These are phyloP conservation scores for Blennius ocellaris DNA, from an alignment of 2,113 vertebrate species.

Conservation along the genomic window DNA sequence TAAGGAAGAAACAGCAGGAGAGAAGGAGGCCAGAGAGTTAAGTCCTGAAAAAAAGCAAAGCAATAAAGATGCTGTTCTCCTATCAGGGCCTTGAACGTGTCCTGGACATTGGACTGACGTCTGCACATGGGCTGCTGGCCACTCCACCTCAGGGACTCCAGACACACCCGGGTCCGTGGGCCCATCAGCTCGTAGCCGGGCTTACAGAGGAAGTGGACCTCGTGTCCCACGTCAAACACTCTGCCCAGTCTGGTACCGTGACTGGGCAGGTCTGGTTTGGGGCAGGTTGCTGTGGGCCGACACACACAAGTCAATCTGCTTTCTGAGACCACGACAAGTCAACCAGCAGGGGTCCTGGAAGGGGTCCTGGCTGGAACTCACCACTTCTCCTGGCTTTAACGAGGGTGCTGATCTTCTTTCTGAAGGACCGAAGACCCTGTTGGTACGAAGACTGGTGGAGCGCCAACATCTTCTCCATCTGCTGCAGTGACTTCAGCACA, in stretches of 20 bases:
- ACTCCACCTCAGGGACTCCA: constrained; percentile 85
- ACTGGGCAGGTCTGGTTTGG: constrained; percentile 69
- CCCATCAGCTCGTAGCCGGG: constrained; percentile 84
- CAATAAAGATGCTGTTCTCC: background rate
- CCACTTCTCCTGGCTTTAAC: constrained; percentile 56
- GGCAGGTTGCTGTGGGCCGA: constrained; percentile 78
- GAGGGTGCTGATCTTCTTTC: constrained; percentile 82
- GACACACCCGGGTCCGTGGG: constrained; percentile 81
- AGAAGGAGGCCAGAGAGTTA: constrained; percentile 58
- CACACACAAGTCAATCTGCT: too few relatives aligned
- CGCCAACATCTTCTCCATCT: constrained; percentile 86
- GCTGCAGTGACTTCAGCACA: constrained; percentile 71
- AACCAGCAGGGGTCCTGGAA: too few relatives aligned
- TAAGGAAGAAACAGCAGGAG: constrained; percentile 16
- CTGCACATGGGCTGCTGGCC: constrained; percentile 85
- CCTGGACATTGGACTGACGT: constrained; percentile 60
- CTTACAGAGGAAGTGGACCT: constrained; percentile 87
- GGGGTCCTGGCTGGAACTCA: background rate
- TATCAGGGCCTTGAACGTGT: too few relatives aligned
- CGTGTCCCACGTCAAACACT: constrained; percentile 79
- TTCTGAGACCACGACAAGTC: too few relatives aligned
- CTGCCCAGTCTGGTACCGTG: constrained; percentile 85
- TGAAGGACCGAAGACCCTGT: constrained; percentile 72
- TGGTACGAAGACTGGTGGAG: constrained; percentile 84
- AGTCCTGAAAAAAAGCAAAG: constrained; percentile 55